Base-by-base conservation (phyloP, 2,113 vertebrate species). In the Oncorhynchus mykiss region DNA sequence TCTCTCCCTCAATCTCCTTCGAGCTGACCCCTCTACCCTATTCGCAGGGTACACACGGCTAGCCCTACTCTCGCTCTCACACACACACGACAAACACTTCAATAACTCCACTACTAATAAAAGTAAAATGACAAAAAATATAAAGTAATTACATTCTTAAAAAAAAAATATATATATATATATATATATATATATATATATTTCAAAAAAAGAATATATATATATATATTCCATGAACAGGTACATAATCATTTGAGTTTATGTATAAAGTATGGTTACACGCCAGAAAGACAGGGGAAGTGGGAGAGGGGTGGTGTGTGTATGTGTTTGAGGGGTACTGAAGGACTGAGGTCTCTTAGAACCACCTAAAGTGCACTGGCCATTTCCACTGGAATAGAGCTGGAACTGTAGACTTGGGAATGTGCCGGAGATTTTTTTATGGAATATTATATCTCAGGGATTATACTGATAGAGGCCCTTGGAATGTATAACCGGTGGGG, bases 291-390 rank as follows among this genome's bases (percentile, higher is more conserved):
- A 34, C 27, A 24, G 72, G 73, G 78, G 16, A 65, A 3, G 25
- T 25, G 74, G 71, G 18, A 29, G 68, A 39, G 51, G 71, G 67
- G 51, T 54, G 48, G 18, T 71, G 29, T 39, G 20, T 29, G 29
- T 39, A 39, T 67, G 45, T 60, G 66, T 54, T 27, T 9, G 20
- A 71, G 34, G 14, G 12, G 49, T 51, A 51, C 4, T 51, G 11
- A 51, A 3, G 71, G 20, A 76, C 59, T 70, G 60, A 49, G 4
- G 60, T 69, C 77, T 86, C 69, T 72, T 59, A 68, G 72, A 74
- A 45, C 68, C 74, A 62, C 51, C 34, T 85, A 82, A 85, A 82
- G 79, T 86, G 85, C 87, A 88, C 83, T 71, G 82, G 80, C 79
- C 76, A 73, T 74, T 85, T 82, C 80, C 72, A 70, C 34, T n/a